These are phyloP conservation scores for Acleris laterana DNA, from an alignment of 2,888 invertebrate species.

Conservation along the genomic window DNA sequence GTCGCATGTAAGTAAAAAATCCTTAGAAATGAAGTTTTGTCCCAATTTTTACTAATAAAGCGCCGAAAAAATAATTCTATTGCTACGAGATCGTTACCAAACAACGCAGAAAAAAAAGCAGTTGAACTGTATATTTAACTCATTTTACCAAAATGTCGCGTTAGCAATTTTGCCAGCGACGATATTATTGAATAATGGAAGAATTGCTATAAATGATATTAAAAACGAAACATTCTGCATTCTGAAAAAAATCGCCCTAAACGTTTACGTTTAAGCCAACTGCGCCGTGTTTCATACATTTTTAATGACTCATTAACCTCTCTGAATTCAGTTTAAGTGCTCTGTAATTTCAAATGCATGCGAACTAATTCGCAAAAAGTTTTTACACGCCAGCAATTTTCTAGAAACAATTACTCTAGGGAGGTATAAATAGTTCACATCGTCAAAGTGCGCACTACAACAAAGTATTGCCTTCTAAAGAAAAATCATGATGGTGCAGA, in stretches of 20 bases:
- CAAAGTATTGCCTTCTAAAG: constrained; percentile 12
- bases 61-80: too few species aligned
- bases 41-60: too few species aligned
- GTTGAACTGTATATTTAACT: too few species aligned
- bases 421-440: constrained; percentile 1
- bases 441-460: constrained; percentile 14
- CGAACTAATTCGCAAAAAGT: constrained; percentile 21
- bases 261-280: constrained; percentile 13
- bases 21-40: too few species aligned
- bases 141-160: too few species aligned
- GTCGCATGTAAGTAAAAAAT: too few species aligned
- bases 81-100: too few species aligned
- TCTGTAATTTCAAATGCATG: constrained; percentile 25
- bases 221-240: background rate
- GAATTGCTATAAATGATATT: too few species aligned
- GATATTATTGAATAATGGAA: too few species aligned
- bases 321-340: constrained; percentile 23
- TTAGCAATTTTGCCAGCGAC: too few species aligned
- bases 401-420: background rate
- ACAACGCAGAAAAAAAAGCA: too few species aligned
- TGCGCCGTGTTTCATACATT: constrained; percentile 30
- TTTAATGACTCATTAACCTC: constrained; percentile 31
- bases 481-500: constrained; percentile 43
- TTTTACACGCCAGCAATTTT: constrained; percentile 14
- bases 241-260: background rate